Evolutionary conservation across 2,888 invertebrate genomes (phyloP).

Genomic region (Ophion costatus): DNA sequence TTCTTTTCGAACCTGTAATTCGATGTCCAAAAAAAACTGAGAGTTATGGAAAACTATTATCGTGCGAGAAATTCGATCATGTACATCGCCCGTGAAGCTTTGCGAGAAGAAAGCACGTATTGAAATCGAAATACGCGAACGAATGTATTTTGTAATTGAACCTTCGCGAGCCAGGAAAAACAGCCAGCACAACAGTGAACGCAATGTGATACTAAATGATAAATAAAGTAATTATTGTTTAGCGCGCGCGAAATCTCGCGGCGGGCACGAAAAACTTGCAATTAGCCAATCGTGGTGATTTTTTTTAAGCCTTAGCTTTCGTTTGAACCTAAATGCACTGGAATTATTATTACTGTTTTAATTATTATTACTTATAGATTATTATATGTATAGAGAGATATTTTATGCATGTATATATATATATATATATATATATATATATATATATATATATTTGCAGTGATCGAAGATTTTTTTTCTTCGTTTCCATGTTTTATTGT

Average conservation of each 20-base stretch:
- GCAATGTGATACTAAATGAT: constrained; percentile 84
- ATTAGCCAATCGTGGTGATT: constrained; percentile 68
- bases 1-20: neutral
- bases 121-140: neutral
- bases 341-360: constrained; percentile 34
- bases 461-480: constrained; percentile 34
- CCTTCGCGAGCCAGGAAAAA: constrained; percentile 77
- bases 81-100: neutral
- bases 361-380: constrained; percentile 33
- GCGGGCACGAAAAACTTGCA: constrained; percentile 68
- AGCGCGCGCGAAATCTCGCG: constrained; percentile 74
- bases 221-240: constrained; percentile 82
- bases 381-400: constrained; percentile 30
- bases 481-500: constrained; percentile 45
- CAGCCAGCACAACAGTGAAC: constrained; percentile 83
- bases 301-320: constrained; percentile 60
- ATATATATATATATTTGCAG: constrained; percentile 40
- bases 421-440: constrained; percentile 49
- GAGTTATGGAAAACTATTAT: neutral
- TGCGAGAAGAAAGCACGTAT: neutral
- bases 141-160: neutral
- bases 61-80: neutral
- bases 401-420: constrained; percentile 44
- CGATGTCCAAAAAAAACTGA: neutral
- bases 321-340: constrained; percentile 61